These are phyloP conservation scores for Silurus lanzhouensis DNA, from an alignment of 2,797 vertebrate genomes.

Conservation along the genomic window DNA sequence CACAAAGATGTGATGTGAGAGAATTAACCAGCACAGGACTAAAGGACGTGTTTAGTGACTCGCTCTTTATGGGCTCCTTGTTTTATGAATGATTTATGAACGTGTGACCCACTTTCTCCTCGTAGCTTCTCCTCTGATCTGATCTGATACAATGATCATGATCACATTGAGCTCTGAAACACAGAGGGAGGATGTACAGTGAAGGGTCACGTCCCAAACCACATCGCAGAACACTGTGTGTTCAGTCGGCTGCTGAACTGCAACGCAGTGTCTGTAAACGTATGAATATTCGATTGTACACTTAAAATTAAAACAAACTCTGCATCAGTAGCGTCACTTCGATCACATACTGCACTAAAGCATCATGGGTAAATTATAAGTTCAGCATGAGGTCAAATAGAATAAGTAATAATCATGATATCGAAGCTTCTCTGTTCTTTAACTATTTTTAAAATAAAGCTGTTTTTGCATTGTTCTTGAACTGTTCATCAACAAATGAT, in stretches of 20 bases:
- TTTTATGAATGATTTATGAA: constrained; percentile 25
- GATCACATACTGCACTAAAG: not conserved
- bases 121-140: not conserved
- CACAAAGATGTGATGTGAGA: not conserved
- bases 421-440: not conserved
- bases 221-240: not conserved
- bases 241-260: not conserved
- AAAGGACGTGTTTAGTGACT: not conserved
- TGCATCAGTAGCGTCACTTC: not conserved
- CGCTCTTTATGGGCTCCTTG: not conserved
- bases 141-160: not conserved
- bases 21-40: not conserved
- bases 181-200: not conserved
- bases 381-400: not conserved
- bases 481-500: not conserved
- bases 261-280: not conserved
- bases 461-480: not conserved
- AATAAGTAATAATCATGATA: not conserved
- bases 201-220: not conserved
- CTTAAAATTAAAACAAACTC: not conserved
- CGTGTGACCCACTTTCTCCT: not conserved
- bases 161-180: not conserved
- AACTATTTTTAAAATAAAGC: not conserved
- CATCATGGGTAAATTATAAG: not conserved
- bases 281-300: not conserved